Percentiles rank a stretch among this genome's conserved stretches.
These are phyloP conservation scores for Hirtodrosophila cameraria DNA, from an alignment of 2,888 invertebrate genomes.

Conservation along the genomic window DNA sequence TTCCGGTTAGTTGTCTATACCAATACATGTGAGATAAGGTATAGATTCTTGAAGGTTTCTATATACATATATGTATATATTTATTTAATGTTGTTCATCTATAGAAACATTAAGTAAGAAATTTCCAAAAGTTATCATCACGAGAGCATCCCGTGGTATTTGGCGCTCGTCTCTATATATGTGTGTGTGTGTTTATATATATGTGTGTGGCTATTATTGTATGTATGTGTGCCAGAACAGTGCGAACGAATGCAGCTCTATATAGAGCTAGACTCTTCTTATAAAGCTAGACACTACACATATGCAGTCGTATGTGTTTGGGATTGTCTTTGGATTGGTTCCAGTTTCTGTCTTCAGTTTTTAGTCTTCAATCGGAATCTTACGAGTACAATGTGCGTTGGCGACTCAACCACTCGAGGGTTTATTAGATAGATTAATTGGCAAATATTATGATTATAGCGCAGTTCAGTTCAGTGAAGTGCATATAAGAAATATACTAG, in stretches of 20 bases:
- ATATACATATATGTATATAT: neutral
- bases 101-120: neutral
- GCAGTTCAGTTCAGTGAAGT: conserved; percentile 13
- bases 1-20: conserved; percentile 22
- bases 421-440: conserved; percentile 45
- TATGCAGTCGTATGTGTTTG: neutral
- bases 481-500: conserved; percentile 4
- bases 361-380: too few relatives aligned
- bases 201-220: neutral
- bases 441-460: conserved; percentile 35
- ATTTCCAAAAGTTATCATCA: too few relatives aligned
- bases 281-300: too few relatives aligned
- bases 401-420: conserved; percentile 36
- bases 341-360: too few relatives aligned
- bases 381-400: conserved; percentile 2
- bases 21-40: neutral
- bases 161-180: conserved; percentile 16
- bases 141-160: conserved; percentile 19
- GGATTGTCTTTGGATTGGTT: neutral
- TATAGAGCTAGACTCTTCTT: too few relatives aligned
- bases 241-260: too few relatives aligned
- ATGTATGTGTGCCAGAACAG: too few relatives aligned
- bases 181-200: neutral
- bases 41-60: neutral
- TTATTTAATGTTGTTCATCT: conserved; percentile 1